A percentile compares a stretch with the other conserved stretches of the same genome.
phyloP scores from a whole-genome alignment of 2,797 vertebrate genomes.

The Calcarius lapponicus region DNA sequence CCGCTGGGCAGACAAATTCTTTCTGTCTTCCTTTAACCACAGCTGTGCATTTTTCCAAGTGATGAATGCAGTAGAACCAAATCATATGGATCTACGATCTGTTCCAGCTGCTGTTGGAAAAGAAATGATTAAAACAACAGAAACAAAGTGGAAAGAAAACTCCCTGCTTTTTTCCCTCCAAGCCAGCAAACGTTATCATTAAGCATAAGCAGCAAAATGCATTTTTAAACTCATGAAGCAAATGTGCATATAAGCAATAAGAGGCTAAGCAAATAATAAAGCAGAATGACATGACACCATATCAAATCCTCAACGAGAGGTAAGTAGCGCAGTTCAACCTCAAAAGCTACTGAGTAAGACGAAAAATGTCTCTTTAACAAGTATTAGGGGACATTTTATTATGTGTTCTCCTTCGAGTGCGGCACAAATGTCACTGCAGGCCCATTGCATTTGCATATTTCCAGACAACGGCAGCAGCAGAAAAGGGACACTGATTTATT shows the following conservation, averaged over 20 bases:
- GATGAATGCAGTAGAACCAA: conserved; percentile 58
- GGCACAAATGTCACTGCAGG: conserved; percentile 78
- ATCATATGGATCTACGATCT: conserved; percentile 31
- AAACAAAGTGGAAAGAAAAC: not conserved
- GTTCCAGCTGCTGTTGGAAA: conserved; percentile 33
- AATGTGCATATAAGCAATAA: conserved; percentile 25
- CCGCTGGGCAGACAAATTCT: conserved; percentile 63
- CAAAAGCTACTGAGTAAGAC: conserved; percentile 79
- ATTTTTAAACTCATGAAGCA: conserved; percentile 29
- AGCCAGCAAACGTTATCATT: not conserved
- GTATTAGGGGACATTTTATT: conserved; percentile 83
- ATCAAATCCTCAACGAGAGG: conserved; percentile 47
- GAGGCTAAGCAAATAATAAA: conserved; percentile 60
- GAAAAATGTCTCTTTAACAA: conserved; percentile 81
- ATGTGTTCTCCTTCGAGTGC: conserved; percentile 79
- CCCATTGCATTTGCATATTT: conserved; percentile 84
- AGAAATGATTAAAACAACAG: conserved; percentile 48
- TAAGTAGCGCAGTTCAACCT: conserved; percentile 70
- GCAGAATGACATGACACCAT: conserved; percentile 57
- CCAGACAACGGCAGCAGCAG: conserved; percentile 82
- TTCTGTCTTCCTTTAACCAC: conserved; percentile 60
- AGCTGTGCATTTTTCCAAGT: conserved; percentile 61
- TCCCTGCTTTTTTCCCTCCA: not conserved
- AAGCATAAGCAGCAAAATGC: not conserved
- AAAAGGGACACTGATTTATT: conserved; percentile 83